Base-by-base conservation (phyloP, 2,113 vertebrate genomes). In the Campylomormyrus numenius region DNA sequence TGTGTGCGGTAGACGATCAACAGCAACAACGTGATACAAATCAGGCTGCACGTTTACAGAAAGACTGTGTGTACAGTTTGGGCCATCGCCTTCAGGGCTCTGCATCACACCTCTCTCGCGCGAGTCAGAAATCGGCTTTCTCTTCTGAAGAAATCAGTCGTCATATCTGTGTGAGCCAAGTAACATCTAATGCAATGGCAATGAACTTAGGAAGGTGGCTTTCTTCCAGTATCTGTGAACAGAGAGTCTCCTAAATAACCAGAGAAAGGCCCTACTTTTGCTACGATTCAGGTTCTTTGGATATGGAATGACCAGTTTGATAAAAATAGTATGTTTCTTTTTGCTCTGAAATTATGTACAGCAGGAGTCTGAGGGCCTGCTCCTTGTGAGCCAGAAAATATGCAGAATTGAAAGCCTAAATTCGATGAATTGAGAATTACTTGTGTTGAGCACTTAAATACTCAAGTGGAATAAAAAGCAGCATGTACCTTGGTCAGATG, bases 1-100 rank as follows among this genome's bases (percentile, higher is more conserved):
- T 85, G 53, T 90, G 56, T 45, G 45, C 39, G 89, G 85, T 74
- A 90, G 49, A 58, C 17, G 49, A 27, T 80, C 70, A 15, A 80
- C 45, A 89, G 46, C 27, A 70, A 46, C 53, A 80, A 52, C 49
- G 3, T 35, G 45, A 74, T 74, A 74, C 31, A 77, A 50, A 89
- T n/a, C 85, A 19, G 48, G 48, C 50, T 35, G 31, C 48, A 35
- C 17, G 10, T 87, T 27, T 53, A 4, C 85, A 31, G 48, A 56
- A 2, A 15, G 31, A 56, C 5, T 13, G 46, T 1, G 10, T 50
- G 1, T 50, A 50, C 11, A 1, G 11, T 50, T 15, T 0, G 50
- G 24, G 17, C 39, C 17, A 4, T 45, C 8, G 9, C 83, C 3
- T 13, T 48, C 27, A 27, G 4, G 0, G 46, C 24, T 27, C 45